Percentiles rank a stretch among this genome's conserved stretches.
Conservation (phyloP, 2,113 vertebrate genomes). For the Myanophis thanlyinensis region DNA sequence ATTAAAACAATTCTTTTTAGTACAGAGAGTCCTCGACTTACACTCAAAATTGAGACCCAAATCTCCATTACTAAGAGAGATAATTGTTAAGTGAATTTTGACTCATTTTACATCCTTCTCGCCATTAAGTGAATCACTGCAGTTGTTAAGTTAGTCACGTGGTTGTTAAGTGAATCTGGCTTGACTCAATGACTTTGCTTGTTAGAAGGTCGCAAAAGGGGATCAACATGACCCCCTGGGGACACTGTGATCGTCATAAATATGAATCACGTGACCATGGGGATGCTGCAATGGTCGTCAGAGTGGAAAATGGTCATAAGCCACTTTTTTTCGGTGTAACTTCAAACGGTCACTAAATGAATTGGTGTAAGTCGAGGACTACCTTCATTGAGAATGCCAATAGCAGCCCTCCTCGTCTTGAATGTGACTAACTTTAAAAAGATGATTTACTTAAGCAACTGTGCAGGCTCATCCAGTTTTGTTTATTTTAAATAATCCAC, state of each 20-base stretch:
- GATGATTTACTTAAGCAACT: not conserved
- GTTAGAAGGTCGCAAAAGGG: not conserved
- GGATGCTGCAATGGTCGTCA: not conserved
- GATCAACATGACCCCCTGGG: rapidly evolving
- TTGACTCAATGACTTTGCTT: no score
- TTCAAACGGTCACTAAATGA: not conserved
- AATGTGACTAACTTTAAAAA: rapidly evolving
- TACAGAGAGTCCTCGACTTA: no score
- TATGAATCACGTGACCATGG: not conserved
- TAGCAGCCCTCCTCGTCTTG: not conserved
- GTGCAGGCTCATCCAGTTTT: not conserved
- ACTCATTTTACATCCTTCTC: slow-evolving; percentile 23
- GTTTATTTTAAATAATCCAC: not conserved
- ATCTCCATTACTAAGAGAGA: not conserved
- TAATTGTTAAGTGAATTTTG: not conserved
- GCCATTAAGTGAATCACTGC: not conserved
- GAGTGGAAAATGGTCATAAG: not conserved
- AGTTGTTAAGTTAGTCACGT: no score
- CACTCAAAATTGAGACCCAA: no score
- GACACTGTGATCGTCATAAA: not conserved
- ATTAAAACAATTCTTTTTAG: no score
- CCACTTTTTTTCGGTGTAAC: not conserved
- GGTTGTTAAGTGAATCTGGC: no score
- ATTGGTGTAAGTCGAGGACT: not conserved
- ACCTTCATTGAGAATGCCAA: not conserved